Percentiles rank a stretch among this genome's conserved stretches.
Conservation (phyloP, 2,113 vertebrate genomes). For the Laticauda laticaudata region DNA sequence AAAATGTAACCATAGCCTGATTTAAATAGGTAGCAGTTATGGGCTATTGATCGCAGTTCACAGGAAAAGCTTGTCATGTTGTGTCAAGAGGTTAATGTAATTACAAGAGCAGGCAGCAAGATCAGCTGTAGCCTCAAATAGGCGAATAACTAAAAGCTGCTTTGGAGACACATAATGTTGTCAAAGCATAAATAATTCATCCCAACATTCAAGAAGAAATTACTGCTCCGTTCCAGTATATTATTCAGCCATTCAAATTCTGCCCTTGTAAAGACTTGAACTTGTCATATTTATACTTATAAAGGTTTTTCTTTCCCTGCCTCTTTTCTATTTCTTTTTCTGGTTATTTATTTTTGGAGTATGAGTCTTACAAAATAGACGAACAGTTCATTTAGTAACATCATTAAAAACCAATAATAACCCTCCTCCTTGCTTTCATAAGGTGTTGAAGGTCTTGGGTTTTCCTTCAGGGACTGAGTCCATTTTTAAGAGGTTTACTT, state of each 20-base stretch:
- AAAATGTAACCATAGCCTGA: conserved; percentile 72
- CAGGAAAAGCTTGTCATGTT: conserved; percentile 83
- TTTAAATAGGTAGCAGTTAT: conserved; percentile 79
- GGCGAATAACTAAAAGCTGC: conserved; percentile 80
- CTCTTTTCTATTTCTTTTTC: neutral
- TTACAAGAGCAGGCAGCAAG: conserved; percentile 81
- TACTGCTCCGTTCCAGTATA: conserved; percentile 75
- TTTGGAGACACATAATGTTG: conserved; percentile 84
- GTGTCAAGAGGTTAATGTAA: conserved; percentile 85
- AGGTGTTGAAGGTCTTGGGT: neutral
- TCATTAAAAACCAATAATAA: conserved; percentile 41
- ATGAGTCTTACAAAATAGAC: conserved; percentile 61
- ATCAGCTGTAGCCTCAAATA: conserved; percentile 80
- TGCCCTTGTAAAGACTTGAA: conserved; percentile 76
- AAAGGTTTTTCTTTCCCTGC: conserved; percentile 47
- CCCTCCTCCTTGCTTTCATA: neutral
- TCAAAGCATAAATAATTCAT: conserved; percentile 88
- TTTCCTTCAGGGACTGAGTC: neutral
- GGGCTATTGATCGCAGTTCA: conserved; percentile 79
- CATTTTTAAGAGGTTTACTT: neutral
- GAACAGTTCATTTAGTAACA: conserved; percentile 70
- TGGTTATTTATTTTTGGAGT: neutral
- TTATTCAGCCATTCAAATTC: conserved; percentile 81
- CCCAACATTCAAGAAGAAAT: conserved; percentile 75
- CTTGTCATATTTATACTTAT: conserved; percentile 73